Percentiles rank a stretch among this genome's conserved stretches.
Conservation (phyloP, 2,888 invertebrate species). For the Drosophila nr. fundita region DNA sequence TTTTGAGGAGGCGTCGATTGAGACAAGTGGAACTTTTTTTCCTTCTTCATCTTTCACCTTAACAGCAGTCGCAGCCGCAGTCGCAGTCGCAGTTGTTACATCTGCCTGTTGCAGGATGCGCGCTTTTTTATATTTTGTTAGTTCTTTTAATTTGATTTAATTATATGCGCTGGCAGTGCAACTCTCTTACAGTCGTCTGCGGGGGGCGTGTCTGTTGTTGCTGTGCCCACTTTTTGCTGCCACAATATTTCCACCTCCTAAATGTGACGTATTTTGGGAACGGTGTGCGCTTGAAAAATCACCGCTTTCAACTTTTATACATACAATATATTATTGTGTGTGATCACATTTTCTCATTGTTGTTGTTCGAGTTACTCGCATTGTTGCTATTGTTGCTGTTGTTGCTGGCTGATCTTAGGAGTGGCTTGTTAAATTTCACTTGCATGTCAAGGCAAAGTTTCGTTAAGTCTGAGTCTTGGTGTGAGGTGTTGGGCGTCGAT, state of each 20-base stretch:
- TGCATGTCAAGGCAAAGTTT: conserved; percentile 69
- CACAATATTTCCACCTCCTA: conserved; percentile 74
- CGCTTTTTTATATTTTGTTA: conserved; percentile 46
- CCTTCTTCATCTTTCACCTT: conserved; percentile 30
- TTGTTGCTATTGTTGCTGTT: conserved; percentile 43
- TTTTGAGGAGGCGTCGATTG: conserved; percentile 70
- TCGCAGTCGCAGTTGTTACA: conserved; percentile 5
- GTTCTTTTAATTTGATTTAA: conserved; percentile 77
- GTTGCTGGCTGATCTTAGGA: conserved; percentile 65
- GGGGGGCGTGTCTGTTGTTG: conserved; percentile 57
- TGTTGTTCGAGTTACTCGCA: conserved; percentile 18
- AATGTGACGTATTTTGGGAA: conserved; percentile 77
- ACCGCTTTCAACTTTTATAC: conserved; percentile 63
- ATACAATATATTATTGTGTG: conserved; percentile 52
- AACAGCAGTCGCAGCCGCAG: conserved; percentile 1
- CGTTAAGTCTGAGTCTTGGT: conserved; percentile 17
- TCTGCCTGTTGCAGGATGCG: conserved; percentile 44
- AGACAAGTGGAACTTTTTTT: conserved; percentile 71
- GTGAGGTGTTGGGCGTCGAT: conserved; percentile 76
- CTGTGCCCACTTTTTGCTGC: conserved; percentile 73
- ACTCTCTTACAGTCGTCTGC: conserved; percentile 11
- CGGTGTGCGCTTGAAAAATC: conserved; percentile 67
- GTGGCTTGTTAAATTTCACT: conserved; percentile 81
- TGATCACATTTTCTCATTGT: conserved; percentile 48
- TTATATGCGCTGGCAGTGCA: conserved; percentile 63